These are phyloP conservation scores for Epizoanthus illoricatus DNA, from an alignment of 92 coral and sea anemone genomes.

Conservation along the genomic window DNA sequence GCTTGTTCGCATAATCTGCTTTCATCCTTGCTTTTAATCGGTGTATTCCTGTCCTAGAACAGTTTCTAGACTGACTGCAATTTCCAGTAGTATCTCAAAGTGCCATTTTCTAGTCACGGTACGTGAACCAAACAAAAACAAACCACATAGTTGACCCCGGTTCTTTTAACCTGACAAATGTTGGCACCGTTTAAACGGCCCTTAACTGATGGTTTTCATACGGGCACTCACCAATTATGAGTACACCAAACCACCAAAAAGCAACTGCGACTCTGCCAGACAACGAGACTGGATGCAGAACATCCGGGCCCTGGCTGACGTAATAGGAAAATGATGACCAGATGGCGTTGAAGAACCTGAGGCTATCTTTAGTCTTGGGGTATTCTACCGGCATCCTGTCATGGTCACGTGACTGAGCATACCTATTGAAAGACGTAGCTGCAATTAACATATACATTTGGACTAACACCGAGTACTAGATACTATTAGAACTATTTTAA, in stretches of 20 bases:
- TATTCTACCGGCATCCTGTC: slow-evolving; percentile 38
- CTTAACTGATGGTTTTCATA: too few relatives aligned
- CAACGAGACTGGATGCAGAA: slow-evolving; percentile 61
- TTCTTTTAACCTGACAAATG: too few relatives aligned
- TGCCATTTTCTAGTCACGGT: too few relatives aligned
- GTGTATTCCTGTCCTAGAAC: too few relatives aligned
- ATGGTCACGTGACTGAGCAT: slow-evolving; percentile 48
- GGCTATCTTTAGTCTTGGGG: slow-evolving; percentile 39
- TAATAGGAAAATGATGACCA: slow-evolving; percentile 78
- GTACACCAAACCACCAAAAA: slow-evolving; percentile 82
- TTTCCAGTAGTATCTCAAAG: too few relatives aligned
- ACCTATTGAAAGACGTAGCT: background rate
- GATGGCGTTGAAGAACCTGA: slow-evolving; percentile 62
- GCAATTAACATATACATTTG: background rate
- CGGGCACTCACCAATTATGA: slow-evolving; percentile 57
- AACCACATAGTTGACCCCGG: too few relatives aligned
- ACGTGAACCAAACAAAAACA: too few relatives aligned
- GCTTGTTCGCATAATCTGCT: too few relatives aligned
- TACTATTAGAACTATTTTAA: too few relatives aligned
- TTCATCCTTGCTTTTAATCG: too few relatives aligned
- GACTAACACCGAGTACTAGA: background rate
- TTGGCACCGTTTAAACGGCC: too few relatives aligned
- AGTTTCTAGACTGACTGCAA: too few relatives aligned
- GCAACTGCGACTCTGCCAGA: slow-evolving; percentile 78
- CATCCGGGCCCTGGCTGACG: slow-evolving; percentile 86